Evolutionary conservation across 2,113 vertebrate genomes (phyloP), one percentile per base, ranked within the genome.

Genomic region (Lophotis ruficrista): DNA sequence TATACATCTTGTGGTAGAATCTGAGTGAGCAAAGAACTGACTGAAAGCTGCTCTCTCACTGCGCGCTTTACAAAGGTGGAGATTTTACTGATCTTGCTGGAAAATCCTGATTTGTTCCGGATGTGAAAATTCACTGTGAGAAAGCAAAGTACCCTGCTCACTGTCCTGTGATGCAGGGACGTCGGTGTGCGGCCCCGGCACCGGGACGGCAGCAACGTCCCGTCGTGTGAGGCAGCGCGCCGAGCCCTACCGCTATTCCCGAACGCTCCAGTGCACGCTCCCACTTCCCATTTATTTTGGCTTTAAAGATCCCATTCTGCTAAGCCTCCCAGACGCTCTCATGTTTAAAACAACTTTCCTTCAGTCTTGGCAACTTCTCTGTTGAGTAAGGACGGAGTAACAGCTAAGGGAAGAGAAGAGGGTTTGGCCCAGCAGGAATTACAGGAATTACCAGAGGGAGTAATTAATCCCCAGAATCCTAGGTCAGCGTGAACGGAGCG

Each of bases 191-290:
- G 60, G 70, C 70, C 76, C 33, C 47, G 10, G 60, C 58, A 6
- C 70, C 18, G 7, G 43, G 64, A 5, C 82, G 33, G 70, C 75
- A 68, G 75, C 75, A 60, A 0, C 14, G 9, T 3, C 72, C 79
- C n/a, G 31, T 2, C 30, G 47, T 14, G 78, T 8, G 47, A 71
- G 57, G 79, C 47, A 57, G 57, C 83, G 30, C 79, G 21, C 10
- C 57, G 4, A 5, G 31, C 72, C 51, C 54, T 6, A 4, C 48
- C 56, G 45, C 76, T 31, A 0, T 1, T 41, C 61, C 33, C 2
- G 4, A 61, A 25, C 0, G 12, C 72, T 35, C 45, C 25, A 4
- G 37, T 0, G 9, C 5, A 19, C 2, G 14, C 10, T 8, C 50
- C 20, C 31, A 0, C 50, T 68, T 60, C 57, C 41, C 53, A 9